Base-by-base conservation (phyloP, 1,140 invertebrate species). In the Drosophila orena region DNA sequence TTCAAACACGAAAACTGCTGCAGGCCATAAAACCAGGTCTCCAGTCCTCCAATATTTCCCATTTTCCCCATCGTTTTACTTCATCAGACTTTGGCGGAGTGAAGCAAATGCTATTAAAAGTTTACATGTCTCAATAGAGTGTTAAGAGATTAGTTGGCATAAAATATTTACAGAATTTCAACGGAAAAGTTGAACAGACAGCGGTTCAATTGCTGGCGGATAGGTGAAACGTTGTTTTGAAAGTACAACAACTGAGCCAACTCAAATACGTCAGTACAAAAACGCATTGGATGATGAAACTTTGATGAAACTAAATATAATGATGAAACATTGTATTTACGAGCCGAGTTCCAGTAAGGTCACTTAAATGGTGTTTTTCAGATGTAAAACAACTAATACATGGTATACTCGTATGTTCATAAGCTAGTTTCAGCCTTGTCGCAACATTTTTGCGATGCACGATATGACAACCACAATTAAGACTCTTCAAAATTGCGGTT, bases 121-220 rank as follows among this genome's bases (percentile, higher is more conserved):
- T 88, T 88, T 88, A 89, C 76, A 88, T 88, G 84, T 88, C 83
- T 88, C 84, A 88, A 88, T 88, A 79, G 84, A 89, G 83, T 88
- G 79, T 88, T 88, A 88, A 89, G 79, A 89, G 83, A 89, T 88
- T 88, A 84, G 84, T 79, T 88, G 65, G 46, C 79, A 79, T 76
- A 72, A 88, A 89, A 83, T 79, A 89, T 83, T 77, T 79, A 20
- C 61, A 59, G 61, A 73, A 77, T 89, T 78, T 49, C 42, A 50
- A 43, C 57, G 24, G 34, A 65, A 80, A 81, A 85, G 68, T 85
- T 86, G 49, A 38, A 38, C 52, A 42, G 43, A 24, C 40, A 34
- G 14, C 14, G 22, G 8, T 8, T 24, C 12, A 20, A 47, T 50
- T 50, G 15, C 12, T 10, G 7, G 14, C 4, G 24, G 0, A 5